Evolutionary conservation across 2,797 vertebrate genomes (phyloP), one percentile per base, ranked within the genome.

Genomic region (Myripristis jacobus): DNA sequence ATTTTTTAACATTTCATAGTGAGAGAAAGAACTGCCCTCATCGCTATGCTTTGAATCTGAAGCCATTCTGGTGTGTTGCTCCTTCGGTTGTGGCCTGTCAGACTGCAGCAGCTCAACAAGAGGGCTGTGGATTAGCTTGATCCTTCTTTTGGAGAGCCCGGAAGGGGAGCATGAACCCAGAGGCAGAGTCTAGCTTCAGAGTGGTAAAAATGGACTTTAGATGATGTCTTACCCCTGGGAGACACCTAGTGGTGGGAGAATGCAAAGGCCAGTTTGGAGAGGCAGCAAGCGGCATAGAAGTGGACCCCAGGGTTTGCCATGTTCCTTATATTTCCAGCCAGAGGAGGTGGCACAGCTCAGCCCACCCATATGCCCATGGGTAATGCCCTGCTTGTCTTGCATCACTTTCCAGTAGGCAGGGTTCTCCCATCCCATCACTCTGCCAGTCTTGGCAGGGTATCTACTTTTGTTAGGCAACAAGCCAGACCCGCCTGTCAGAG

Each of bases 181-280:
- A 43, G 12, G 6, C 10, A 44, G 8, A 53, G 11, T 29, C 16
- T 31, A 15, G 16, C 52, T 54, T 31, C 54, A 36, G 27, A 9
- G 52, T 54, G 18, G 16, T 11, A n/a, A 46, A 38, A 36, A 21
- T 16, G n/a, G 12, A 6, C 15, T 46, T 44, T 27, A 10, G n/a
- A 18, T 3, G 55, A 52, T 29, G 4, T 8, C 27, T 2, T 70
- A 52, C 57, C 69, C 75, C 65, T 44, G 18, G 65, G 83, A 85
- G 86, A 85, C 86, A 75, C 57, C 79, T 80, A 67, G 73, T 87
- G 85, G 79, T 71, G 2, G 55, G 38, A 65, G 0, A 52, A 25
- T 10, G 66, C 4, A 56, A 72, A 6, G 31, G 8, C 53, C 10
- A 18, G 15, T n/a, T 36, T 11, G 56, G 50, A 27, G 24, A 53